phyloP scores from a whole-genome alignment of 2,113 vertebrate species.

The Tretioscincus oriximinensis region DNA sequence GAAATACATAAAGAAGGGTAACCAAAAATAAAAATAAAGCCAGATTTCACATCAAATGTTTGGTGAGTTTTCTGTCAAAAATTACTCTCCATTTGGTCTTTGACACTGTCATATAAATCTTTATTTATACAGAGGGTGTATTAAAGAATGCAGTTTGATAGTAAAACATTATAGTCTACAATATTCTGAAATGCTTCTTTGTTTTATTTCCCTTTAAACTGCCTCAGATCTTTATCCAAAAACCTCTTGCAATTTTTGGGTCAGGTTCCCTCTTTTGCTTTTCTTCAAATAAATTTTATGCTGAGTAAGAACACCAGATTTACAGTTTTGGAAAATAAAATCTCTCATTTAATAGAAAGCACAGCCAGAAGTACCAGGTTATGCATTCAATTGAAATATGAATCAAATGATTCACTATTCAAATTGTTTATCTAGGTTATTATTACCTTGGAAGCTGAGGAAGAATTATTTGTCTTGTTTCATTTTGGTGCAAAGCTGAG shows the following conservation, averaged over 20 bases:
- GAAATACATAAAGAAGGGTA: neutral
- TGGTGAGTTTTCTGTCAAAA: neutral
- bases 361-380: neutral
- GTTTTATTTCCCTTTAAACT: conserved; percentile 15
- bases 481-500: neutral
- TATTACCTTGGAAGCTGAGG: neutral
- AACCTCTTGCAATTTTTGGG: conserved; percentile 37
- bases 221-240: conserved; percentile 39
- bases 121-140: neutral
- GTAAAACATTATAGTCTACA: conserved; percentile 2
- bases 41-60: neutral
- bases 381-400: neutral
- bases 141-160: neutral
- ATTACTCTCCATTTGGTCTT: neutral
- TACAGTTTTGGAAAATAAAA: neutral
- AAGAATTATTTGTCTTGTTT: neutral
- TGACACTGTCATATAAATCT: neutral
- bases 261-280: conserved; percentile 10
- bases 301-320: conserved; percentile 31
- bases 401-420: neutral
- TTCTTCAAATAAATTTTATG: conserved; percentile 27
- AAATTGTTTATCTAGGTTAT: neutral
- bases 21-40: neutral
- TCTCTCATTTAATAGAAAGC: conserved; percentile 22
- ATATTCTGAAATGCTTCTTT: neutral